A percentile compares a stretch with the other conserved stretches of the same genome.
phyloP scores from a whole-genome alignment of 2,797 vertebrate genomes.

The Amphiprion clarkii region DNA sequence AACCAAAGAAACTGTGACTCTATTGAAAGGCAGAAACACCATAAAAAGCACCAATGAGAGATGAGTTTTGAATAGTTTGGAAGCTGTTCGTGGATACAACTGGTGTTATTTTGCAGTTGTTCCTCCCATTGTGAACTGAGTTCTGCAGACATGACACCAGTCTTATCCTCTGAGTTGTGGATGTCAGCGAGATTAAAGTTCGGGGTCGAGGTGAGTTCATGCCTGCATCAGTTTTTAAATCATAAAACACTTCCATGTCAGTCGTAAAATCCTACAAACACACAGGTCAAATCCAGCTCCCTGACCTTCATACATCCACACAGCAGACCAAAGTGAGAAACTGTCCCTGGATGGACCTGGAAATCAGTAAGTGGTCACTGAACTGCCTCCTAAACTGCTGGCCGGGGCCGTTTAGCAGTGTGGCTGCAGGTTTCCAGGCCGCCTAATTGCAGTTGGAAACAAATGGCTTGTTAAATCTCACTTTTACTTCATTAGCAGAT shows the following conservation, averaged over 20 bases:
- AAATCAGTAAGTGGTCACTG: not conserved
- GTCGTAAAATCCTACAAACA: not conserved
- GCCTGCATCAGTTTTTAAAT: not conserved
- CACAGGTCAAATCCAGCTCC: not conserved
- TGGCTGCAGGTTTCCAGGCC: slow-evolving; percentile 38
- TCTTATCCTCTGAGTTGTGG: not conserved
- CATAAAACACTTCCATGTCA: not conserved
- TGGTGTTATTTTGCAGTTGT: not conserved
- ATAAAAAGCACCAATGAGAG: not conserved
- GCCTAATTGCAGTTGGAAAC: slow-evolving; percentile 45
- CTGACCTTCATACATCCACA: not conserved
- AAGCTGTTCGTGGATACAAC: not conserved
- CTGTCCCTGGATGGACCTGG: not conserved
- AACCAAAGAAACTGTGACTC: not conserved
- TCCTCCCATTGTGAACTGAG: not conserved
- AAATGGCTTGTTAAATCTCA: slow-evolving; percentile 36
- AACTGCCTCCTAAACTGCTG: slow-evolving; percentile 5
- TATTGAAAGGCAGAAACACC: not conserved
- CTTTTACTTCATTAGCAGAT: slow-evolving; percentile 44
- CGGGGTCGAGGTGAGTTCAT: not conserved
- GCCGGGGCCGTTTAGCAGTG: slow-evolving; percentile 16
- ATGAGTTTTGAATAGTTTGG: not conserved
- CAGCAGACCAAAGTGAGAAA: not conserved
- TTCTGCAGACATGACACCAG: not conserved
- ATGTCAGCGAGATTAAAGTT: not conserved